A percentile compares a stretch with the other conserved stretches of the same genome.
These are phyloP conservation scores for Spheniscus humboldti DNA, from an alignment of 2,797 vertebrate species.

Conservation along the genomic window DNA sequence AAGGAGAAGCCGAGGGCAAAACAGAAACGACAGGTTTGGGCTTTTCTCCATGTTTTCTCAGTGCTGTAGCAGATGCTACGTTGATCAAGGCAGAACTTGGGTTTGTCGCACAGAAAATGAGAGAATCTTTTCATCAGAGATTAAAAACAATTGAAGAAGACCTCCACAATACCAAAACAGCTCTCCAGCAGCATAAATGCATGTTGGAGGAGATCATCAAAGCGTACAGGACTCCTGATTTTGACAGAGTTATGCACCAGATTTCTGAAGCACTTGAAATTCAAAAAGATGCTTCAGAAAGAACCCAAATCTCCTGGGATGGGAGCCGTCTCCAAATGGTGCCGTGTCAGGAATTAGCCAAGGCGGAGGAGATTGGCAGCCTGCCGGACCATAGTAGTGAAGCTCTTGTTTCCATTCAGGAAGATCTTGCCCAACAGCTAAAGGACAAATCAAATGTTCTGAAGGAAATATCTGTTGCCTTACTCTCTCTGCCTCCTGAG, in stretches of 20 bases:
- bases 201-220: slow-evolving; percentile 81
- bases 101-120: slow-evolving; percentile 83
- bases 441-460: slow-evolving; percentile 84
- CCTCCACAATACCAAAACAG: slow-evolving; percentile 78
- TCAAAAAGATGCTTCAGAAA: slow-evolving; percentile 47
- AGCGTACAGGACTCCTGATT: slow-evolving; percentile 78
- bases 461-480: slow-evolving; percentile 80
- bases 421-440: slow-evolving; percentile 83
- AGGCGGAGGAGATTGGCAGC: slow-evolving; percentile 70
- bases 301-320: slow-evolving; percentile 68
- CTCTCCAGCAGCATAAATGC: slow-evolving; percentile 81
- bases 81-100: slow-evolving; percentile 88
- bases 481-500: slow-evolving; percentile 70
- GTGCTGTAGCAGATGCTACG: slow-evolving; percentile 59
- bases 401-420: slow-evolving; percentile 77
- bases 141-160: slow-evolving; percentile 83
- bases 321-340: slow-evolving; percentile 69
- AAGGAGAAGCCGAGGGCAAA: slow-evolving; percentile 27
- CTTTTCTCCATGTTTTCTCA: slow-evolving; percentile 27
- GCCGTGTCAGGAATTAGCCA: slow-evolving; percentile 73
- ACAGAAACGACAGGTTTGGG: neutral
- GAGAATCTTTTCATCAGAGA: slow-evolving; percentile 82
- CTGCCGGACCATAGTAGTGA: slow-evolving; percentile 62
- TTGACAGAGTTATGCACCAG: slow-evolving; percentile 81
- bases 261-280: slow-evolving; percentile 73